Base-by-base conservation (phyloP, 2,888 invertebrate species). In the Parnassius apollo region DNA sequence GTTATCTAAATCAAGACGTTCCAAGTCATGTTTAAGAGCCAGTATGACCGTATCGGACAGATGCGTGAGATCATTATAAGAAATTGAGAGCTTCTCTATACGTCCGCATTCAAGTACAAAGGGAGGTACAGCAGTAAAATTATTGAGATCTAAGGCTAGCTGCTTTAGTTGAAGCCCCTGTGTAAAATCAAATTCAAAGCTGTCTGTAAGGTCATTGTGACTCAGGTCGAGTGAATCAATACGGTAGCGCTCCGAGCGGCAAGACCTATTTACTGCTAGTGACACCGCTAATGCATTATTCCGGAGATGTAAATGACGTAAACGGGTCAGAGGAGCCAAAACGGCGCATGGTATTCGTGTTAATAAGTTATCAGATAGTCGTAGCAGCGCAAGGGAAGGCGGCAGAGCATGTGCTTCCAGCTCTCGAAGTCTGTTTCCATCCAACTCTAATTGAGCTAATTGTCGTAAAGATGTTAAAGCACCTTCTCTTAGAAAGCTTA, bases 181-280 rank as follows among this genome's bases (percentile, higher is more conserved):
- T 74, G 93, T 93, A 73, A 95, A 95, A 57, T 94, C 93, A 60
- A 93, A 89, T 18, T 91, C 88, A 48, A 94, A 94, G 63, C 95
- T 81, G 58, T 93, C 91, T 58, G 94, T 93, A 46, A 97, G 92
- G 71, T 95, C 93, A 78, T 97, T 97, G 78, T 95, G 95, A 13
- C 96, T 95, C 60, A 97, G 85, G 80, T 97, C 97, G 18, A 97
- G 90, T 67, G 95, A 95, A 71, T 96, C 96, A 54, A 97, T 77
- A 70, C 93, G 93, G 71, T 93, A 92, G 59, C 83, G 80, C 25
- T 89, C 83, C 59, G 83, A 82, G 55, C 71, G 84, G 61, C 84
- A 80, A 11, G 77, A 69, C 53, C 67, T 65, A 68, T 78, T 75
- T 57, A 65, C 55, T n/a, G 62, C 52, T 57, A 56, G 63, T 35